Conservation (phyloP, 2,113 vertebrate genomes). For the Tonatia bakeri region DNA sequence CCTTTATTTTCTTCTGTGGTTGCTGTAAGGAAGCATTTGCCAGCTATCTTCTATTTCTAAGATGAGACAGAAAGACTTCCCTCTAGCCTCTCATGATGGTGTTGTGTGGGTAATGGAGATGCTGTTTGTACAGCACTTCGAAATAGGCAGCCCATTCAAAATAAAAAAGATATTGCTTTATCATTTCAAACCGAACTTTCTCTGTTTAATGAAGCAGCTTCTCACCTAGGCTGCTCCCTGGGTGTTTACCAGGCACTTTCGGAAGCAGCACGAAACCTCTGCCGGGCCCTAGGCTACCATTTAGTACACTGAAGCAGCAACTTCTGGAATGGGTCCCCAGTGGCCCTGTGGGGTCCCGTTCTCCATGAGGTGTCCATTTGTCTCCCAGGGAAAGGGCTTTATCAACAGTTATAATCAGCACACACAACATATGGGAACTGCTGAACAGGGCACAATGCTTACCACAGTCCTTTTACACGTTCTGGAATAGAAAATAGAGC, state of each 20-base stretch:
- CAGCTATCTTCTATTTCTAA: background rate
- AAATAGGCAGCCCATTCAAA: background rate
- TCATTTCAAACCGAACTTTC: constrained; percentile 22
- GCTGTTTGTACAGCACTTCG: background rate
- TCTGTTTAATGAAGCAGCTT: constrained; percentile 51
- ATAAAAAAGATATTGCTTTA: background rate
- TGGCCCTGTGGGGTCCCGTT: background rate
- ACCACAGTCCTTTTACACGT: fast-evolving
- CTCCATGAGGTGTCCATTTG: background rate
- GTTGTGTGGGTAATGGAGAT: background rate
- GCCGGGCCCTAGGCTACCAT: background rate
- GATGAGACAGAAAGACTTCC: background rate
- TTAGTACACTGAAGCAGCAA: constrained; percentile 33
- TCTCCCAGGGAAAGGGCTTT: background rate
- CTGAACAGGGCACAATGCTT: background rate
- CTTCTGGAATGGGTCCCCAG: background rate
- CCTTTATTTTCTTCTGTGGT: background rate
- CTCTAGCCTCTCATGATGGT: background rate
- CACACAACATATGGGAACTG: fast-evolving
- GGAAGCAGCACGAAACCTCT: background rate
- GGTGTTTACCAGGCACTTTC: constrained; percentile 40
- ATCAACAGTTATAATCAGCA: background rate
- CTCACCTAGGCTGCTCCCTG: constrained; percentile 37
- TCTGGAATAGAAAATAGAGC: background rate
- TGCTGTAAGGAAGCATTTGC: background rate